Conservation (phyloP, 2,797 vertebrate genomes). For the Heteromormyrus szaboi region DNA sequence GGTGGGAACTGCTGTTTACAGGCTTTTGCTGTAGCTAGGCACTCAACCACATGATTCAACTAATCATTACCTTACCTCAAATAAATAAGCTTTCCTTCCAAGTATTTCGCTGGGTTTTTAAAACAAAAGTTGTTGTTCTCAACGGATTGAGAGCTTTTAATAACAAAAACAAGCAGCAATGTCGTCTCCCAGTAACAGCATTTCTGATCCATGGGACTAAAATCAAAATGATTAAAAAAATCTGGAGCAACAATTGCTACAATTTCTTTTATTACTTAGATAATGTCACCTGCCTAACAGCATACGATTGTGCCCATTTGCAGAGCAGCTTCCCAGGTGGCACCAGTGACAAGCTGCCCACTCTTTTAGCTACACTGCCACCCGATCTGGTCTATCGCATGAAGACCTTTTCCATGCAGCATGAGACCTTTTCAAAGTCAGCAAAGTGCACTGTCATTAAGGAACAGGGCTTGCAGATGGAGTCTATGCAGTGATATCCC, state of each 20-base stretch:
- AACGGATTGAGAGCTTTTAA: background rate
- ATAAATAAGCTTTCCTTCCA: background rate
- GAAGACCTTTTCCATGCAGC: background rate
- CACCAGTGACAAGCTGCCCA: background rate
- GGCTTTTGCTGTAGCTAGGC: slow-evolving; percentile 10
- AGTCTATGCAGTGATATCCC: background rate
- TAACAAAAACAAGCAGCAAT: background rate
- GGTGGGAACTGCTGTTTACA: background rate
- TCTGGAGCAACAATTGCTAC: background rate
- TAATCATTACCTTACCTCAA: slow-evolving; percentile 9
- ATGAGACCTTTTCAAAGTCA: background rate
- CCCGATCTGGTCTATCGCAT: background rate
- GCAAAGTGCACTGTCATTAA: background rate
- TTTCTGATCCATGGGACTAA: background rate
- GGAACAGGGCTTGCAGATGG: background rate
- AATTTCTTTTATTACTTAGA: background rate
- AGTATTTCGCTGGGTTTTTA: background rate
- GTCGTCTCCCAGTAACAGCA: background rate
- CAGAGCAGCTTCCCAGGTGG: background rate
- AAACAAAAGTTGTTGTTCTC: slow-evolving; percentile 1
- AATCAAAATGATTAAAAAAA: background rate
- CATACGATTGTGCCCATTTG: background rate
- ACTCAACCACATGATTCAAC: background rate
- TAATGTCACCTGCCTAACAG: background rate
- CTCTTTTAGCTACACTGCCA: background rate